Percentiles rank a stretch among this genome's conserved stretches.
phyloP scores from a whole-genome alignment of 2,113 vertebrate genomes.

The Daboia siamensis region DNA sequence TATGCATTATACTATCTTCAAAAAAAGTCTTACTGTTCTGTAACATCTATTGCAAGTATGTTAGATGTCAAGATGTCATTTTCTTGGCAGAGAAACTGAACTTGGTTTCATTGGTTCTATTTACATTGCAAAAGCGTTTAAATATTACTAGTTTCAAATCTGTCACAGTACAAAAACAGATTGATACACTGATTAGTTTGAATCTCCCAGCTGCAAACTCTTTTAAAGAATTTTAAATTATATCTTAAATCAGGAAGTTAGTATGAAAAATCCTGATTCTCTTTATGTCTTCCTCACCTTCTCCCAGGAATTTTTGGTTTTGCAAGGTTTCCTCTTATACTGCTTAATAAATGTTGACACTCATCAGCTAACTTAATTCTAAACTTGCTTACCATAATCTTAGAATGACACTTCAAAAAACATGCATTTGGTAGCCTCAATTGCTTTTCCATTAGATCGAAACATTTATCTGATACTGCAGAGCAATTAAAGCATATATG shows the following conservation, averaged over 20 bases:
- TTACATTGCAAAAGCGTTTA: not conserved
- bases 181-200: slow-evolving; percentile 17
- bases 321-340: slow-evolving; percentile 38
- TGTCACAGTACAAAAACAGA: slow-evolving; percentile 24
- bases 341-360: slow-evolving; percentile 46
- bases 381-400: slow-evolving; percentile 55
- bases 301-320: slow-evolving; percentile 10
- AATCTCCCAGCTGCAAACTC: slow-evolving; percentile 19
- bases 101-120: not conserved
- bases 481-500: slow-evolving; percentile 6
- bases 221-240: slow-evolving; percentile 35
- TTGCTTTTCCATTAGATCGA: slow-evolving; percentile 33
- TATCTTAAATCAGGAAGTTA: slow-evolving; percentile 37
- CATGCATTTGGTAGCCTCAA: slow-evolving; percentile 28
- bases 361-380: slow-evolving; percentile 59
- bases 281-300: not conserved
- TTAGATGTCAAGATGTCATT: not conserved
- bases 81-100: not conserved
- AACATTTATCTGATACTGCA: slow-evolving; percentile 26
- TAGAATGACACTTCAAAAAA: slow-evolving; percentile 51
- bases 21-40: not conserved
- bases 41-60: not conserved
- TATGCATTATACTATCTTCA: not conserved
- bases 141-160: not conserved
- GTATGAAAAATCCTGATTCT: slow-evolving; percentile 13